phyloP scores from a whole-genome alignment of 2,888 invertebrate species.

The Eupeodes latifasciatus region DNA sequence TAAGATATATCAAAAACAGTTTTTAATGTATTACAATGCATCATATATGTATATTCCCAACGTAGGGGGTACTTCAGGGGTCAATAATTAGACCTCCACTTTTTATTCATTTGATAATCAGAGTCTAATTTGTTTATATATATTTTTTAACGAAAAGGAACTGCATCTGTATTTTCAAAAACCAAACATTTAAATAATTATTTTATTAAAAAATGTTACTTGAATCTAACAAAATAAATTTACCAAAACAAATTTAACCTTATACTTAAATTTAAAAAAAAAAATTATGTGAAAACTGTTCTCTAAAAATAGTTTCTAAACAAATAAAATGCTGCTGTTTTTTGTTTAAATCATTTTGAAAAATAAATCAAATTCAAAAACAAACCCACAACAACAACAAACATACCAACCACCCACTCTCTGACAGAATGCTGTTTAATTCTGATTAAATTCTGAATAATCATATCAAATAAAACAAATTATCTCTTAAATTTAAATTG shows the following conservation, averaged over 20 bases:
- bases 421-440: constrained; percentile 39
- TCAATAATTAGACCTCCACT: too few relatives aligned
- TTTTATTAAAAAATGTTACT: too few relatives aligned
- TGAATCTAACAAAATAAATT: too few relatives aligned
- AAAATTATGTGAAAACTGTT: neutral
- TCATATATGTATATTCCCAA: too few relatives aligned
- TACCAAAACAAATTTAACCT: too few relatives aligned
- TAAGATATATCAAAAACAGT: too few relatives aligned
- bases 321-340: constrained; percentile 29
- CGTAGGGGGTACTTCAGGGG: too few relatives aligned
- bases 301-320: constrained; percentile 13
- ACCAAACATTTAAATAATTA: neutral
- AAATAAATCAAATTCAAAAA: constrained; percentile 50
- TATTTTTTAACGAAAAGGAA: too few relatives aligned
- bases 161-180: neutral
- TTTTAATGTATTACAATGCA: too few relatives aligned
- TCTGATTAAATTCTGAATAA: constrained; percentile 43
- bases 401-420: constrained; percentile 41
- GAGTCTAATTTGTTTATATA: too few relatives aligned
- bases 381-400: neutral
- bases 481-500: constrained; percentile 38
- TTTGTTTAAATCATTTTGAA: constrained; percentile 46
- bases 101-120: too few relatives aligned
- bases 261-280: neutral
- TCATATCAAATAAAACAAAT: constrained; percentile 53